phyloP scores from a whole-genome alignment of 2,797 vertebrate genomes.

The Pangasius krempfi region DNA sequence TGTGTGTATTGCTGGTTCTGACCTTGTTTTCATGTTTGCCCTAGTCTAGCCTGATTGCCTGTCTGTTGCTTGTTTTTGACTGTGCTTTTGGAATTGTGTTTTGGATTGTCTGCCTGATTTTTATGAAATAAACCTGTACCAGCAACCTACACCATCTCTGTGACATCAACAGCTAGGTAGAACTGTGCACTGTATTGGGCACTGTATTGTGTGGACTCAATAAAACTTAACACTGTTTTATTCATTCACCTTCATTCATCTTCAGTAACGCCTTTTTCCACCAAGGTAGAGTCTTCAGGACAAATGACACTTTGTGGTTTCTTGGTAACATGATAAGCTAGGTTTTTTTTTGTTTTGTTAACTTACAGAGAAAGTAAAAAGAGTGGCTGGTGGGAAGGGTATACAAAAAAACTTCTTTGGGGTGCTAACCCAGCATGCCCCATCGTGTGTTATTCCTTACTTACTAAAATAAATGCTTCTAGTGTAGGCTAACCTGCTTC shows the following conservation, averaged over 20 bases:
- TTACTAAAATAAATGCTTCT: background rate
- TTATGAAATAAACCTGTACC: background rate
- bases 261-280: background rate
- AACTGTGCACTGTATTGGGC: background rate
- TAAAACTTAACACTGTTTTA: background rate
- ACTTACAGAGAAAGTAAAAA: too few relatives aligned
- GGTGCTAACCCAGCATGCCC: background rate
- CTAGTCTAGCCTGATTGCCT: background rate
- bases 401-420: background rate
- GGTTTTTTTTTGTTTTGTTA: too few relatives aligned
- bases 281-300: background rate
- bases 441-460: background rate
- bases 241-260: background rate
- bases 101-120: background rate
- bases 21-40: slow-evolving; percentile 12
- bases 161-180: background rate
- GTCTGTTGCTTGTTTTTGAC: background rate
- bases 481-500: background rate
- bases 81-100: background rate
- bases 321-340: background rate
- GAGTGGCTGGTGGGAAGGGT: too few relatives aligned
- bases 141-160: background rate
- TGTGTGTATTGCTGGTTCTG: background rate
- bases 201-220: background rate
- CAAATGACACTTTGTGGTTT: background rate